Evolutionary conservation across 2,888 invertebrate genomes (phyloP).

Genomic region (Lutraria lutraria): DNA sequence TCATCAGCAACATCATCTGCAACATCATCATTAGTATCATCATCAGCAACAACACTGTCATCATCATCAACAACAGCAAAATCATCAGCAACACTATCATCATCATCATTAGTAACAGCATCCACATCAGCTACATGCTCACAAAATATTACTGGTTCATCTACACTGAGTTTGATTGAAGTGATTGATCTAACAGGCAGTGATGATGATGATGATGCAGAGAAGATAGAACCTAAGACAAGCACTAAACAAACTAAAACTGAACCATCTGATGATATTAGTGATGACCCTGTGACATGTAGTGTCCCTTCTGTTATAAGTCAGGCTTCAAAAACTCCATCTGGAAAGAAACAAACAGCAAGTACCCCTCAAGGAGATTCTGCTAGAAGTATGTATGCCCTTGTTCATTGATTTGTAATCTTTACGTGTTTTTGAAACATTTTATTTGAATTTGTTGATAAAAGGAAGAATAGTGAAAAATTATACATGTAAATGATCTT

Average conservation of each 20-base stretch:
- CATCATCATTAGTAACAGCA: neutral
- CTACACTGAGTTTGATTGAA: conserved; percentile 7
- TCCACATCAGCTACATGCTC: neutral
- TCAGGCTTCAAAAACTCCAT: neutral
- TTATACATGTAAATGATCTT: too few relatives aligned
- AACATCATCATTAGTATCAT: neutral
- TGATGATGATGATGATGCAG: neutral
- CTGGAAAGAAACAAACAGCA: neutral
- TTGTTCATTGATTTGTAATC: too few relatives aligned
- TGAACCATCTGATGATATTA: neutral
- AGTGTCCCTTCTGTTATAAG: neutral
- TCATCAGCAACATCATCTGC: neutral
- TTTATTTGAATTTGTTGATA: too few relatives aligned
- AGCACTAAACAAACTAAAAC: neutral
- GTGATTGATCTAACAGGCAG: conserved; percentile 31
- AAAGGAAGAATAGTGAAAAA: too few relatives aligned
- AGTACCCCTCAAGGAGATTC: neutral
- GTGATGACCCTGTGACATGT: neutral
- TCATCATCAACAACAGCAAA: neutral
- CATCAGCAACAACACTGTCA: neutral
- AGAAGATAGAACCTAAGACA: too few relatives aligned
- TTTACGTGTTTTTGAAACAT: too few relatives aligned
- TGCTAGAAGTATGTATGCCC: neutral
- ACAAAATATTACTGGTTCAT: conserved; percentile 2
- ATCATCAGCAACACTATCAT: neutral